phyloP scores from a whole-genome alignment of 2,797 vertebrate species.

The Microctenopoma steveboyesi region DNA sequence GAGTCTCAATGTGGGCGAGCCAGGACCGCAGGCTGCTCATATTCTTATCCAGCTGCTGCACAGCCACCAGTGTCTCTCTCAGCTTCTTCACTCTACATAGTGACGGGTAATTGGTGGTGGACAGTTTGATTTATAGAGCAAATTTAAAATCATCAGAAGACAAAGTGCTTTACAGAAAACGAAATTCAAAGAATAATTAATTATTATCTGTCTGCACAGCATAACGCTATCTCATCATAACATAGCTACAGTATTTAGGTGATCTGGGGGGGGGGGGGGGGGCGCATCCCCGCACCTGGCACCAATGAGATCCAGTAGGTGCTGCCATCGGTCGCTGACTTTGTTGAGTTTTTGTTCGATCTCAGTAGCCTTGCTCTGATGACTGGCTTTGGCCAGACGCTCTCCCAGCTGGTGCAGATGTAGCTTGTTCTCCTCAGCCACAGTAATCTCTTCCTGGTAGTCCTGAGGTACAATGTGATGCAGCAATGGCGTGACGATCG shows the following conservation, averaged over 20 bases:
- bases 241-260: not conserved
- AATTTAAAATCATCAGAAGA: not conserved
- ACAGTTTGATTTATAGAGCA: not conserved
- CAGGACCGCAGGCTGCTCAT: slow-evolving; percentile 94
- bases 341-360: slow-evolving; percentile 95
- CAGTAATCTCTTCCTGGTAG: slow-evolving; percentile 95
- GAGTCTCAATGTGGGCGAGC: slow-evolving; percentile 94
- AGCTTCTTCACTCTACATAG: slow-evolving; percentile 92
- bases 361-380: slow-evolving; percentile 92
- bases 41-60: slow-evolving; percentile 98
- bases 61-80: slow-evolving; percentile 93
- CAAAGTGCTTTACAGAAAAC: too few relatives aligned
- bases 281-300: slow-evolving; percentile 85
- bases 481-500: not conserved
- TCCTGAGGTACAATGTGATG: slow-evolving; percentile 80
- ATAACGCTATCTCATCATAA: not conserved
- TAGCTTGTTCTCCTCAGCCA: slow-evolving; percentile 90
- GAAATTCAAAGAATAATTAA: not conserved
- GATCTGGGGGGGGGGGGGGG: not conserved
- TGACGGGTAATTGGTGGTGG: too few relatives aligned
- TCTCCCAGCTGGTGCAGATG: slow-evolving; percentile 95
- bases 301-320: slow-evolving; percentile 94
- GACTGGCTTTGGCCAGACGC: slow-evolving; percentile 90
- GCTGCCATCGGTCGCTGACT: slow-evolving; percentile 96
- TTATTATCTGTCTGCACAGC: not conserved